phyloP scores from a whole-genome alignment of 2,797 vertebrate genomes.

The Anas capensis region DNA sequence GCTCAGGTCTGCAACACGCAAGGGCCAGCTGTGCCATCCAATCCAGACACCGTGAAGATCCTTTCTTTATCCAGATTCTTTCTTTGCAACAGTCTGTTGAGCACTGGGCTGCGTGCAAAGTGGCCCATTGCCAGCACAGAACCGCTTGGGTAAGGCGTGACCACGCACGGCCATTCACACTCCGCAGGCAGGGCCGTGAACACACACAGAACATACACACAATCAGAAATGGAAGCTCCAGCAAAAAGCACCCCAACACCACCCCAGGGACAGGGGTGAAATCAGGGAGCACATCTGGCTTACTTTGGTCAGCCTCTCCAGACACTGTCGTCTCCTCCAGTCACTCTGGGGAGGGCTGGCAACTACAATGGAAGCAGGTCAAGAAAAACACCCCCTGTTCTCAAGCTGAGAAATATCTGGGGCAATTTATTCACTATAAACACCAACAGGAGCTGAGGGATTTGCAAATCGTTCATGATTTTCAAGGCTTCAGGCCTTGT shows the following conservation, averaged over 20 bases:
- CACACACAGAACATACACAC: not conserved
- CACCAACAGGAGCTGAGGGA: not conserved
- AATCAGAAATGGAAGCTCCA: constrained; percentile 24
- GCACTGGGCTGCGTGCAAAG: not conserved
- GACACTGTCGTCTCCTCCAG: not conserved
- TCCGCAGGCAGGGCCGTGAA: not conserved
- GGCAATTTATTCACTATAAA: not conserved
- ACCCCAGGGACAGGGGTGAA: not conserved
- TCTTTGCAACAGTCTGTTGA: constrained; percentile 1
- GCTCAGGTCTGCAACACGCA: not conserved
- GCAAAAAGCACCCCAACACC: not conserved
- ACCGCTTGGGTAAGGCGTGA: not conserved
- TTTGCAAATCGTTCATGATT: not conserved
- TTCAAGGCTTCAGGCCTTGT: constrained; percentile 29
- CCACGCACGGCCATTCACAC: fast-evolving
- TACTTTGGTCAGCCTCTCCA: constrained; percentile 41
- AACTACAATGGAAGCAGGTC: not conserved
- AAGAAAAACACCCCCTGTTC: not conserved
- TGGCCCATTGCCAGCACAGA: not conserved
- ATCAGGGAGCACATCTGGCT: constrained; percentile 28
- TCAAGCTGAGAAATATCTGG: constrained; percentile 30
- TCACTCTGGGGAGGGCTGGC: not conserved
- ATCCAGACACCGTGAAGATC: not conserved
- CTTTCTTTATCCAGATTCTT: not conserved
- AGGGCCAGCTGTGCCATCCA: not conserved